These are phyloP conservation scores for Bombus haemorrhoidalis DNA, from an alignment of 1,140 invertebrate species.

Conservation along the genomic window DNA sequence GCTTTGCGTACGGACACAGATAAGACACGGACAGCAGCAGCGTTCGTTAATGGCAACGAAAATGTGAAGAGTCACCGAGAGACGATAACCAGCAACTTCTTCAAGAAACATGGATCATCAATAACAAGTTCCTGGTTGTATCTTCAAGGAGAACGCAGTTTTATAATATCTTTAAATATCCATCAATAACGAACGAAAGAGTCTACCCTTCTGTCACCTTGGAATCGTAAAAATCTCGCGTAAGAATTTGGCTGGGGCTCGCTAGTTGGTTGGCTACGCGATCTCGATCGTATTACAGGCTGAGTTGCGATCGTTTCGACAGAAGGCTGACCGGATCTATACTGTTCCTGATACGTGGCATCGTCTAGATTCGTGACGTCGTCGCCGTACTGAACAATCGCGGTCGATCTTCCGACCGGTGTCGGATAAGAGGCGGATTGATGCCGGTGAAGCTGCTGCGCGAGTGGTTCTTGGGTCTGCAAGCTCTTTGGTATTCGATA, in stretches of 20 bases:
- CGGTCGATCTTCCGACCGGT: constrained; percentile 58
- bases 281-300: not conserved
- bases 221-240: constrained; percentile 67
- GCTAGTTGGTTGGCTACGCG: not conserved
- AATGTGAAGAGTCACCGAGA: too few species aligned
- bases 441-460: constrained; percentile 58
- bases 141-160: not conserved
- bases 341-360: constrained; percentile 34
- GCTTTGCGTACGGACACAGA: too few species aligned
- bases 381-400: constrained; percentile 36
- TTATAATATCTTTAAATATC: not conserved
- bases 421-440: constrained; percentile 47
- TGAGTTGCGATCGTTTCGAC: not conserved
- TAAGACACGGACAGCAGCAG: too few species aligned
- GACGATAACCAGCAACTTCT: not conserved
- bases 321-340: not conserved
- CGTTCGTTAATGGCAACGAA: too few species aligned
- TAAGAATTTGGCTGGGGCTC: constrained; percentile 67
- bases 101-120: not conserved
- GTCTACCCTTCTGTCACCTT: constrained; percentile 69
- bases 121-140: not conserved
- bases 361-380: constrained; percentile 29
- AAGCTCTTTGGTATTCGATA: constrained; percentile 73
- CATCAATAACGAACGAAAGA: constrained; percentile 66
- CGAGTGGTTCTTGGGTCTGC: constrained; percentile 60